A percentile compares a stretch with the other conserved stretches of the same genome.
Conservation (phyloP, 2,113 vertebrate genomes). For the Dasyornis broadbenti region DNA sequence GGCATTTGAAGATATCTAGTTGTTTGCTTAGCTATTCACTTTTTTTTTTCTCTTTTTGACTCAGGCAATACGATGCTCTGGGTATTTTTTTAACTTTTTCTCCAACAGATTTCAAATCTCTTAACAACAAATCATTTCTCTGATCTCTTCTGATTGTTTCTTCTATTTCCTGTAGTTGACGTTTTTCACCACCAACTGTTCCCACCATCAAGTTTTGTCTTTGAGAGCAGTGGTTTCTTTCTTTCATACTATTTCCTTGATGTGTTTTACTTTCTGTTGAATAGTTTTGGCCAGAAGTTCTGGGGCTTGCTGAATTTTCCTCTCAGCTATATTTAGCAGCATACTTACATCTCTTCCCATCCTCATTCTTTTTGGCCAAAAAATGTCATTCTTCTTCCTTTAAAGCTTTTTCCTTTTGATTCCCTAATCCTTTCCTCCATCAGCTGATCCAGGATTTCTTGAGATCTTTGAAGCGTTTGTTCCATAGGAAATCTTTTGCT, state of each 20-base stretch:
- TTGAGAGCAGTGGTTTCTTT: background rate
- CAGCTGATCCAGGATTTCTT: conserved; percentile 7
- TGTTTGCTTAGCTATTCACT: background rate
- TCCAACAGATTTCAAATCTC: background rate
- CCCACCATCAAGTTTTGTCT: background rate
- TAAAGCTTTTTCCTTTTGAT: background rate
- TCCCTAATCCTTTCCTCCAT: background rate
- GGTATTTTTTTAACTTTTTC: background rate
- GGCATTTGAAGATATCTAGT: background rate
- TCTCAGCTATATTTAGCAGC: background rate
- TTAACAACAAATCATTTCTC: background rate
- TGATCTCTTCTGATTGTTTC: background rate
- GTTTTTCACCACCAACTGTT: background rate
- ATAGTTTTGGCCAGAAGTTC: background rate
- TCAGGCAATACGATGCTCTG: background rate
- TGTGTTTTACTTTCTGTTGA: background rate
- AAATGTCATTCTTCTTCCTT: background rate
- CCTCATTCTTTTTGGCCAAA: background rate
- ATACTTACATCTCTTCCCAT: background rate
- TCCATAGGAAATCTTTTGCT: background rate
- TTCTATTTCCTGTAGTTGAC: background rate
- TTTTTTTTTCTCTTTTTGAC: background rate
- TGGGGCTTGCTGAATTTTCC: conserved; percentile 7
- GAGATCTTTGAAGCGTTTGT: conserved; percentile 18
- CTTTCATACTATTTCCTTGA: background rate